Evolutionary conservation across 2,888 invertebrate species (phyloP).

Genomic region (Trichopoda pennipes): DNA sequence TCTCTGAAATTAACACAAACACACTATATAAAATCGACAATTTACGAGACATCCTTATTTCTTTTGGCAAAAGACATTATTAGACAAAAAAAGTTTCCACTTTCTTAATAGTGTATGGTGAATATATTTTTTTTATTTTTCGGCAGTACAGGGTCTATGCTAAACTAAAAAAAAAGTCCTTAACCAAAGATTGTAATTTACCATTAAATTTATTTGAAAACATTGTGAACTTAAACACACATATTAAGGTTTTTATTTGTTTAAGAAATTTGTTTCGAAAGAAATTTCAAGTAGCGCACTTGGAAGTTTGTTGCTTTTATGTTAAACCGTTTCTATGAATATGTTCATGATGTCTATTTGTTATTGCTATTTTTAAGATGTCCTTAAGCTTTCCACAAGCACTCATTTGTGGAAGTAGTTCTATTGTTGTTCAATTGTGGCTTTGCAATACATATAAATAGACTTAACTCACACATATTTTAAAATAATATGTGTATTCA

Average conservation of each 20-base stretch:
- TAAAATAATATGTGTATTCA: constrained; percentile 1
- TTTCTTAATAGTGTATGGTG: constrained; percentile 38
- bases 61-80: constrained; percentile 13
- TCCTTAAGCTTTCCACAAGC: constrained; percentile 27
- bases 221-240: constrained; percentile 17
- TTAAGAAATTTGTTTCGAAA: constrained; percentile 22
- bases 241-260: constrained; percentile 19
- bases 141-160: constrained; percentile 41
- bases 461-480: constrained; percentile 4
- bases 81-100: not conserved
- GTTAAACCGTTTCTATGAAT: constrained; percentile 1
- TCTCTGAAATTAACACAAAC: not conserved
- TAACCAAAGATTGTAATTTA: constrained; percentile 45
- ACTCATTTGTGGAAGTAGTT: constrained; percentile 1
- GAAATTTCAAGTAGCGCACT: constrained; percentile 50
- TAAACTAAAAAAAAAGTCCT: constrained; percentile 6
- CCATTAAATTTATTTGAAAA: constrained; percentile 52
- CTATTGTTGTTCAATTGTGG: constrained; percentile 30
- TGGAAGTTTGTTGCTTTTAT: constrained; percentile 6
- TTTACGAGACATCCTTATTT: constrained; percentile 39
- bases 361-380: constrained; percentile 49
- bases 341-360: constrained; percentile 13
- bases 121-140: no score
- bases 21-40: not conserved
- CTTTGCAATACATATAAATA: constrained; percentile 30